These are phyloP conservation scores for Melanophora roralis DNA, from an alignment of 2,888 invertebrate species.

Conservation along the genomic window DNA sequence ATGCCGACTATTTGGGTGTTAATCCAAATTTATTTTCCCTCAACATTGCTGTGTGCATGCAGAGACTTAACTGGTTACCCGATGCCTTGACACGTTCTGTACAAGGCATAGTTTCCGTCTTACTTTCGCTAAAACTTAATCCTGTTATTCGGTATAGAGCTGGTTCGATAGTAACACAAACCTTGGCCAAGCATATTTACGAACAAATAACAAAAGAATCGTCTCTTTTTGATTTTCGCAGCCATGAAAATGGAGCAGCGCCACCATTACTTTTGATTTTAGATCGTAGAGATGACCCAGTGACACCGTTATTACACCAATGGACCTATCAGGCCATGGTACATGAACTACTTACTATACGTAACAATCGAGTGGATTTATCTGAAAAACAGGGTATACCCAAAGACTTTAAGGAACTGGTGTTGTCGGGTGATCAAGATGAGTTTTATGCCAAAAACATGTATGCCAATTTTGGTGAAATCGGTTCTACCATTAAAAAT, in stretches of 20 bases:
- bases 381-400: constrained; percentile 89
- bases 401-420: constrained; percentile 94
- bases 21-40: constrained; percentile 94
- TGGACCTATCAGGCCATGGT: constrained; percentile 99
- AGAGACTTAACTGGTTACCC: constrained; percentile 88
- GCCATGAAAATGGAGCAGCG: constrained; percentile 80
- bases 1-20: constrained; percentile 96
- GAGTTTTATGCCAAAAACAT: constrained; percentile 97
- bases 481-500: constrained; percentile 96
- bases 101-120: constrained; percentile 89
- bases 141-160: constrained; percentile 93
- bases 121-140: constrained; percentile 93
- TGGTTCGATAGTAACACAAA: constrained; percentile 89
- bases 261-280: constrained; percentile 91
- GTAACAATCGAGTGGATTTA: constrained; percentile 95
- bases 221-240: constrained; percentile 90
- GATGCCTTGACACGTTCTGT: constrained; percentile 86
- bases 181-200: constrained; percentile 89
- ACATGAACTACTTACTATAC: constrained; percentile 95
- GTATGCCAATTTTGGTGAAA: constrained; percentile 98
- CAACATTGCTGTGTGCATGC: constrained; percentile 84
- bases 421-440: constrained; percentile 96
- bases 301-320: constrained; percentile 96
- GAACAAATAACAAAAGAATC: constrained; percentile 93
- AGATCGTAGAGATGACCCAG: constrained; percentile 95